These are phyloP conservation scores for Acheta domesticus DNA, from an alignment of 2,888 invertebrate genomes.

Conservation along the genomic window DNA sequence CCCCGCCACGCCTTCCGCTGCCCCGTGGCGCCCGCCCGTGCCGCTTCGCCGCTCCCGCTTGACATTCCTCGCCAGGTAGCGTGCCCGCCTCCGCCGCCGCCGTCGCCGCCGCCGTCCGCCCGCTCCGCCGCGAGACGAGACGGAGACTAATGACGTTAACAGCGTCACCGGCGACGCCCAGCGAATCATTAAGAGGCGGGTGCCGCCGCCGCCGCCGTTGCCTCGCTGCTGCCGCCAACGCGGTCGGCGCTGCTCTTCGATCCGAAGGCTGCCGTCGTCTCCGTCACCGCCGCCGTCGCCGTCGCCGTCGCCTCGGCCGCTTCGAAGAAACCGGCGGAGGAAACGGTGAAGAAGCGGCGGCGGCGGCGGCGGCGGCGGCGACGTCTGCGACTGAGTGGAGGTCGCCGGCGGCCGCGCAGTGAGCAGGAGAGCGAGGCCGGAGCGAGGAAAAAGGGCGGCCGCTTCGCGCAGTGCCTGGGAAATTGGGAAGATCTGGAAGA, in stretches of 20 bases:
- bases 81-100: neutral
- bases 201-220: neutral
- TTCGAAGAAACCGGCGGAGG: too few species aligned
- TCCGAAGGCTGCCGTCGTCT: neutral
- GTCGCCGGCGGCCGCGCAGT: too few species aligned
- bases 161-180: conserved; percentile 18
- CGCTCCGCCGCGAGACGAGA: neutral
- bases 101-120: neutral
- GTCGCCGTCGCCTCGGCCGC: too few species aligned
- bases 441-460: too few species aligned
- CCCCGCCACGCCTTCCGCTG: neutral
- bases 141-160: conserved; percentile 18
- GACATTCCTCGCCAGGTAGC: neutral
- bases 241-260: neutral
- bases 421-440: too few species aligned
- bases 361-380: too few species aligned
- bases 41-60: neutral
- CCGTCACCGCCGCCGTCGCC: too few species aligned
- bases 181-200: conserved; percentile 18
- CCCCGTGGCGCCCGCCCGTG: neutral
- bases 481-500: too few species aligned
- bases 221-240: neutral
- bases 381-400: too few species aligned
- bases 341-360: too few species aligned
- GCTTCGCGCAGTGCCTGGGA: too few species aligned